These are phyloP conservation scores for Acanthococcus lagerstroemiae DNA, from an alignment of 2,888 invertebrate genomes.

Conservation along the genomic window DNA sequence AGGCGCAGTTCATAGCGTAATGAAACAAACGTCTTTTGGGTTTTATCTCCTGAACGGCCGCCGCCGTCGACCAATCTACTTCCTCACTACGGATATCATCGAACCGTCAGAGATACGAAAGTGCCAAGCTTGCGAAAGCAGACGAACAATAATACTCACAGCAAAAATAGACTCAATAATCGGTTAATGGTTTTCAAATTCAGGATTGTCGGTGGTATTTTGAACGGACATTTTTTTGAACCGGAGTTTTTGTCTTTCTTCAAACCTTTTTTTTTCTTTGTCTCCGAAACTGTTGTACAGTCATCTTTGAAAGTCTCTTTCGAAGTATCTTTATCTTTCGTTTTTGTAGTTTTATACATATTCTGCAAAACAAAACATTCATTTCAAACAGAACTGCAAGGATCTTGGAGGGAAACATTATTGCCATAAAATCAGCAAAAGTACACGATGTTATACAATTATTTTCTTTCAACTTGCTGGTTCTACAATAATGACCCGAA, in stretches of 20 bases:
- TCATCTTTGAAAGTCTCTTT: background rate
- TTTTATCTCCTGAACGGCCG: conserved; percentile 45
- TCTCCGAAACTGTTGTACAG: conserved; percentile 34
- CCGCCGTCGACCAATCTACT: conserved; percentile 46
- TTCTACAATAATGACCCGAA: too few species aligned
- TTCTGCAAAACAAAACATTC: conserved; percentile 39
- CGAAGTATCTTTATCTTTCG: conserved; percentile 38
- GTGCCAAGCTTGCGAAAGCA: too few species aligned
- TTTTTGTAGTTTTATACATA: conserved; percentile 43
- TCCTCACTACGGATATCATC: conserved; percentile 2
- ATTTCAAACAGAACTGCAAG: conserved; percentile 13
- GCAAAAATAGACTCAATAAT: conserved; percentile 44
- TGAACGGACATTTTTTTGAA: conserved; percentile 39
- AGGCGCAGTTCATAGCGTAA: conserved; percentile 47
- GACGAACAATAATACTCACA: conserved; percentile 39
- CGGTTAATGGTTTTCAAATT: conserved; percentile 44
- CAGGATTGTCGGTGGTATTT: conserved; percentile 44
- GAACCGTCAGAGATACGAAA: background rate
- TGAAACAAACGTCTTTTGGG: conserved; percentile 48
- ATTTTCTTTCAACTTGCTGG: too few species aligned
- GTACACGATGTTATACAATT: too few species aligned
- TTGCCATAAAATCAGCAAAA: too few species aligned
- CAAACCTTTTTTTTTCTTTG: conserved; percentile 41
- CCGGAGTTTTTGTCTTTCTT: conserved; percentile 39
- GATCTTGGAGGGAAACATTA: too few species aligned